Base-by-base conservation (phyloP, 2,888 invertebrate genomes). In the Athalia circularis region DNA sequence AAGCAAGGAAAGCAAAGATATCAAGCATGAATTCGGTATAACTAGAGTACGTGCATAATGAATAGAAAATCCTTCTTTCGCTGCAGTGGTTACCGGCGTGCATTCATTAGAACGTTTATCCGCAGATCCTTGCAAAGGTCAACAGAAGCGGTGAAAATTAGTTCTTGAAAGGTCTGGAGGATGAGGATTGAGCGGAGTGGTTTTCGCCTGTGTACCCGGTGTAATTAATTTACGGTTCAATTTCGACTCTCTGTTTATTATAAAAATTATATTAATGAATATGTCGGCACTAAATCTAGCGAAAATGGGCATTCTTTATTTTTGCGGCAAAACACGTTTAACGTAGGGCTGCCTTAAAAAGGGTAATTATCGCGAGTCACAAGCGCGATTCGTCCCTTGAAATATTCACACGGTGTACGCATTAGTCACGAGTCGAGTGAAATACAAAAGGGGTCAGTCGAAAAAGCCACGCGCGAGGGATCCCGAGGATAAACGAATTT, bases 331-430 rank as follows among this genome's bases (percentile, higher is more conserved):
- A 29, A 29, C 29, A 29, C 29, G 75, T 8, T 29, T 50, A 15
- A 64, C 75, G 75, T 29, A 29, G 29, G 29, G 29, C 2, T 29
- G 29, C 29, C 29, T 29, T 29, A 52, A 75, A 75, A 75, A 62
- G 29, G 62, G 29, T 47, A 47, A 45, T 61, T 68, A 68, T 68
- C 68, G 29, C 29, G 52, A 68, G 52, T 68, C 48, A 52, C 52
- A 68, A 52, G 29, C 3, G n/a, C 68, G 68, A 68, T 52, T 68
- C 68, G 29, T 68, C 6, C 11, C 9, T 13, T 68, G 52, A 52
- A 68, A 68, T 68, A 68, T 68, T 68, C 68, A 43, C 68, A 72
- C 59, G 72, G 59, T 72, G 57, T 47, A 43, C 68, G 54, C 68
- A 68, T 68, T 68, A 50, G 50, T 68, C 52, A 52, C 68, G 68